Conservation (phyloP, 2,888 invertebrate genomes). For the Bhutanitis thaidina region DNA sequence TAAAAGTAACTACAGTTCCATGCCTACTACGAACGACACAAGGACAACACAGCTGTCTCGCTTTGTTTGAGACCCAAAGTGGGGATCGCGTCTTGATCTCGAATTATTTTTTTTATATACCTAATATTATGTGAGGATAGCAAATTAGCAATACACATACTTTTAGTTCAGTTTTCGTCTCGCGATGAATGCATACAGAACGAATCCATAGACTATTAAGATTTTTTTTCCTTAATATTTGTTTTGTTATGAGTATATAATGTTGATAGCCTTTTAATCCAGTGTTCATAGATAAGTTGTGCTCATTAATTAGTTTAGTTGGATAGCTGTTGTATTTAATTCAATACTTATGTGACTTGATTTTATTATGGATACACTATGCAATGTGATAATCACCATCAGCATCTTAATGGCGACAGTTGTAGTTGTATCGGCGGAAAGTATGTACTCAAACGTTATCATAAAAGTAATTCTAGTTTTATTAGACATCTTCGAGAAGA, state of each 20-base stretch:
- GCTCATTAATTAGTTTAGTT: background rate
- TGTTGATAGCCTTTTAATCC: slow-evolving; percentile 8
- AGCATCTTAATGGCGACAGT: background rate
- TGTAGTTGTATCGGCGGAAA: background rate
- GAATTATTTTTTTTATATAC: no score
- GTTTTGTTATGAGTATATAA: no score
- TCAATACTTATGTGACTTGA: slow-evolving; percentile 1
- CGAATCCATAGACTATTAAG: background rate
- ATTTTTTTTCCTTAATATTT: background rate
- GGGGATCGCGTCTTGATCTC: background rate
- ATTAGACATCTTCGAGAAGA: no score
- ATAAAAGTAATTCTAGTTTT: no score
- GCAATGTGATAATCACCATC: background rate
- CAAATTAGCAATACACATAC: no score
- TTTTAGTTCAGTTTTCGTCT: background rate
- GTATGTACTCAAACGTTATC: no score
- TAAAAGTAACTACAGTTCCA: no score
- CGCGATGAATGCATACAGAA: background rate
- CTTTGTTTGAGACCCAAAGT: slow-evolving; percentile 1
- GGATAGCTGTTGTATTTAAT: background rate
- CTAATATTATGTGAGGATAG: no score
- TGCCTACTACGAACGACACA: no score
- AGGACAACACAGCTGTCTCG: background rate
- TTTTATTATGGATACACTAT: slow-evolving; percentile 5
- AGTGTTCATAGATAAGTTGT: slow-evolving; percentile 1